Evolutionary conservation across 2,113 vertebrate genomes (phyloP).

Genomic region (Danio rerio): GRCz12tu NC_133192.1:35071001-35071500

Average conservation of each 20-base stretch:
- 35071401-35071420: background rate
- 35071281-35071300: constrained; percentile 87
- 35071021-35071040: constrained; percentile 91
- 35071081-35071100: constrained; percentile 79
- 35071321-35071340: constrained; percentile 92
- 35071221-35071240: background rate
- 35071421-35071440: background rate
- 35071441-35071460: background rate
- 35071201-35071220: background rate
- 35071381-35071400: constrained; percentile 67
- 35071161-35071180: no score
- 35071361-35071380: constrained; percentile 90
- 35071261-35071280: constrained; percentile 83
- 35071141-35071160: no score
- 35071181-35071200: no score
- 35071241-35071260: constrained; percentile 84
- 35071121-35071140: no score
- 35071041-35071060: constrained; percentile 97
- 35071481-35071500: no score
- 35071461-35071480: no score
- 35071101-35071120: background rate
- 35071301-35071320: constrained; percentile 95
- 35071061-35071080: constrained; percentile 98
- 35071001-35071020: constrained; percentile 93
- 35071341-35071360: constrained; percentile 90